phyloP scores from a whole-genome alignment of 2,888 invertebrate species.

The Orthosia gracilis region DNA sequence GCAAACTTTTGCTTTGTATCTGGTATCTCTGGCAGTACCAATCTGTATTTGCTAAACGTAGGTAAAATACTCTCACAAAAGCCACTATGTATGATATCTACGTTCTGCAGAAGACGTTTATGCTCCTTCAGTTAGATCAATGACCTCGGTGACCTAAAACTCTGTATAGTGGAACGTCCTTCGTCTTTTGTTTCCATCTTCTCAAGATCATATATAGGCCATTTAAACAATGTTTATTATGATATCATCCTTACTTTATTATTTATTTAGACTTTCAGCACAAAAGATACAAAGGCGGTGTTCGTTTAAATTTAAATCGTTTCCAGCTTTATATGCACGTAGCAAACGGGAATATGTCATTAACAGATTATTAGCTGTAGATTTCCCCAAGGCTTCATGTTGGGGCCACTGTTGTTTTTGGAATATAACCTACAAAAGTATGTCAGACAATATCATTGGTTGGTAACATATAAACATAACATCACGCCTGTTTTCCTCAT shows the following conservation, averaged over 20 bases:
- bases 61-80: background rate
- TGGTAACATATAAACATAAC: too few species aligned
- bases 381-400: constrained; percentile 1
- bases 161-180: constrained; percentile 37
- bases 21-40: background rate
- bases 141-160: constrained; percentile 29
- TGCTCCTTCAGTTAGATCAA: constrained; percentile 2
- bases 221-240: constrained; percentile 19
- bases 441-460: too few species aligned
- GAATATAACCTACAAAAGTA: too few species aligned
- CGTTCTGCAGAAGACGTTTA: background rate
- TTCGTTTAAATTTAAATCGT: background rate
- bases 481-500: too few species aligned
- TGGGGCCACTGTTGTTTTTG: background rate
- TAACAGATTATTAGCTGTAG: background rate
- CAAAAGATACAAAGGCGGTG: too few species aligned
- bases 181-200: constrained; percentile 40
- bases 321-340: background rate
- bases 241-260: constrained; percentile 3
- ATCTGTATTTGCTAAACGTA: background rate
- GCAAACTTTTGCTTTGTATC: background rate
- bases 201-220: constrained; percentile 43
- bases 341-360: too few species aligned
- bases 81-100: background rate
- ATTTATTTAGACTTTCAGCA: too few species aligned